Conservation (phyloP, 2,797 vertebrate species). For the Enoplosus armatus region DNA sequence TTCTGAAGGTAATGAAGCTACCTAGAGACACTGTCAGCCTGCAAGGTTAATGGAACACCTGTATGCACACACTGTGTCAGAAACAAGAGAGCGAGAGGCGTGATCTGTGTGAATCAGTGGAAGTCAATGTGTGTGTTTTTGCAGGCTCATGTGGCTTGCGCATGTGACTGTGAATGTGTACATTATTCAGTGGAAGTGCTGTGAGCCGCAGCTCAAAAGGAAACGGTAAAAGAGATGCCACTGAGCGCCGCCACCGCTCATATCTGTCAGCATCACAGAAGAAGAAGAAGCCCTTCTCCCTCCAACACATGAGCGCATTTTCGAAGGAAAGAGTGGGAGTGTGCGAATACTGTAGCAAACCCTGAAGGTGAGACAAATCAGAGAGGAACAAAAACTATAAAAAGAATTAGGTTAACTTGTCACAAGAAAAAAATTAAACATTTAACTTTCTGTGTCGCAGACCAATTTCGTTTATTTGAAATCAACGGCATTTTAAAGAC, state of each 20-base stretch:
- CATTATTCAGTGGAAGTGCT: slow-evolving; percentile 58
- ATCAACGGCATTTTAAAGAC: slow-evolving; percentile 44
- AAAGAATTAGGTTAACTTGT: slow-evolving; percentile 59
- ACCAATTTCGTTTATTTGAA: slow-evolving; percentile 46
- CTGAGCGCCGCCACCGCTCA: slow-evolving; percentile 40
- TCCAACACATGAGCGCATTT: slow-evolving; percentile 21
- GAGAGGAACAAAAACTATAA: slow-evolving; percentile 26
- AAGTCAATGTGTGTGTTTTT: slow-evolving; percentile 22
- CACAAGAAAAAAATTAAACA: slow-evolving; percentile 36
- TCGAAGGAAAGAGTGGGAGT: slow-evolving; percentile 6
- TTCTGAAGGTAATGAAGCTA: slow-evolving; percentile 68
- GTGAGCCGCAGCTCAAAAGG: slow-evolving; percentile 55
- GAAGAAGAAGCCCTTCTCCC: slow-evolving; percentile 29
- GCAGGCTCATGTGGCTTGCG: slow-evolving; percentile 30
- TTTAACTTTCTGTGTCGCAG: slow-evolving; percentile 24
- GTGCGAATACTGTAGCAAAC: slow-evolving; percentile 36
- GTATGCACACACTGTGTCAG: slow-evolving; percentile 42
- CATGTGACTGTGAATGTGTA: slow-evolving; percentile 40
- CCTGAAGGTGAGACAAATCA: slow-evolving; percentile 56
- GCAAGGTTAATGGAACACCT: slow-evolving; percentile 79
- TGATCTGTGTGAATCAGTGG: slow-evolving; percentile 6
- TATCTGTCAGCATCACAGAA: slow-evolving; percentile 69
- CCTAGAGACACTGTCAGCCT: slow-evolving; percentile 57
- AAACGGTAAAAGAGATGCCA: slow-evolving; percentile 54
- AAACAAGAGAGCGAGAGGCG: not conserved